These are phyloP conservation scores for Protobothrops flavoviridis DNA, from an alignment of 2,113 vertebrate genomes.

Conservation along the genomic window DNA sequence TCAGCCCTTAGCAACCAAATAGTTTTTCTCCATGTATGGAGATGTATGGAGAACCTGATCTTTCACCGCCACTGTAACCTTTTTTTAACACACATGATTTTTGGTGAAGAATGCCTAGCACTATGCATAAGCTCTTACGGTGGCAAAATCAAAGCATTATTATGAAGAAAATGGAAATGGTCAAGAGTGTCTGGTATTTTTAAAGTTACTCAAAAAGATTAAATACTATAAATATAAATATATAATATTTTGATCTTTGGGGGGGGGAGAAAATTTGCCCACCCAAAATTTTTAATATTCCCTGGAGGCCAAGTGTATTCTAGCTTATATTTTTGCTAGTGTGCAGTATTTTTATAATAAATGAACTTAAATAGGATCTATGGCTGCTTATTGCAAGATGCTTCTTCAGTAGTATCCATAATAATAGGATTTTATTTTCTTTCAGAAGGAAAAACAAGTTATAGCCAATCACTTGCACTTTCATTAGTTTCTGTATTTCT, in stretches of 20 bases:
- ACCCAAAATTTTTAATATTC: neutral
- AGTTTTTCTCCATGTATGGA: neutral
- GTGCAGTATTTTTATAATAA: neutral
- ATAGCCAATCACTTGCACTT: conserved; percentile 4
- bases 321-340: neutral
- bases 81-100: neutral
- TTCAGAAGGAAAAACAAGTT: neutral
- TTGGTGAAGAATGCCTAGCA: neutral
- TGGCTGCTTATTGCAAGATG: neutral
- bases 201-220: neutral
- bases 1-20: neutral
- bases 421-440: neutral
- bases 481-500: neutral
- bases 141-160: neutral
- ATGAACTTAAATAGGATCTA: neutral
- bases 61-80: neutral
- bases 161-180: neutral
- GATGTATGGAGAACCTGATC: neutral
- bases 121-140: neutral
- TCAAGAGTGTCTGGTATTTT: neutral
- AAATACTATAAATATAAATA: neutral
- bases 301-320: too few species aligned
- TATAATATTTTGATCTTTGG: neutral
- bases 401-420: conserved; percentile 23
- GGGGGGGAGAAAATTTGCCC: too few species aligned